These are phyloP conservation scores for Eubucco bourcierii DNA, from an alignment of 2,113 vertebrate species.

Conservation along the genomic window DNA sequence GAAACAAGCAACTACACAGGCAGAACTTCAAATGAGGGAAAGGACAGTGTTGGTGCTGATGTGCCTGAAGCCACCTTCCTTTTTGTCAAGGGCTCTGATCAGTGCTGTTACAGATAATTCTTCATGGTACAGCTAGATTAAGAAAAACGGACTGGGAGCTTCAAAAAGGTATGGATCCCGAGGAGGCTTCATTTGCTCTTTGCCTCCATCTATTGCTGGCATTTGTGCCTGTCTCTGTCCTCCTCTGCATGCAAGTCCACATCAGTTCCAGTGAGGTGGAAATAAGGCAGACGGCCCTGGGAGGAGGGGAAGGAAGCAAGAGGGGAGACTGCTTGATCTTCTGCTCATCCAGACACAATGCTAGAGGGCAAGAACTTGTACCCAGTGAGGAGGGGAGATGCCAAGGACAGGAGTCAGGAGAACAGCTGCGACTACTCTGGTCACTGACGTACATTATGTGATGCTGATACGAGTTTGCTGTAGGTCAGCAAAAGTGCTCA, in stretches of 20 bases:
- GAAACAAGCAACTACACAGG: not conserved
- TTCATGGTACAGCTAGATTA: not conserved
- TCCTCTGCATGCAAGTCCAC: not conserved
- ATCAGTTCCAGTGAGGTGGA: not conserved
- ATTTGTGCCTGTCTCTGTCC: not conserved
- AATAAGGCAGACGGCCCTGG: not conserved
- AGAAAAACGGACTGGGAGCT: not conserved
- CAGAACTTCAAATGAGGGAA: not conserved
- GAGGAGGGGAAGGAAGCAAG: not conserved
- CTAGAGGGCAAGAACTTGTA: slow-evolving; percentile 12
- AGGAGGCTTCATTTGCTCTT: not conserved
- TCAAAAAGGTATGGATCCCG: not conserved
- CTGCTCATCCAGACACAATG: not conserved
- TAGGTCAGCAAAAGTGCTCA: slow-evolving; percentile 16
- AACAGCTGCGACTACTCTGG: slow-evolving; percentile 36
- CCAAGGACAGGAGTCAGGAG: slow-evolving; percentile 19
- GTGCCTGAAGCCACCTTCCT: not conserved
- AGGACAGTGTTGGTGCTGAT: not conserved
- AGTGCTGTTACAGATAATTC: not conserved
- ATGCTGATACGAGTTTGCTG: not conserved
- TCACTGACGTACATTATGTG: not conserved
- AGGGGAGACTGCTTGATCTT: not conserved
- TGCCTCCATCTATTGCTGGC: not conserved
- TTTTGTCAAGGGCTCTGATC: not conserved
- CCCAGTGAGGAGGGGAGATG: not conserved